Evolutionary conservation across 2,797 vertebrate species (phyloP), one percentile per base, ranked within the genome.

Genomic region (Aplochiton taeniatus): DNA sequence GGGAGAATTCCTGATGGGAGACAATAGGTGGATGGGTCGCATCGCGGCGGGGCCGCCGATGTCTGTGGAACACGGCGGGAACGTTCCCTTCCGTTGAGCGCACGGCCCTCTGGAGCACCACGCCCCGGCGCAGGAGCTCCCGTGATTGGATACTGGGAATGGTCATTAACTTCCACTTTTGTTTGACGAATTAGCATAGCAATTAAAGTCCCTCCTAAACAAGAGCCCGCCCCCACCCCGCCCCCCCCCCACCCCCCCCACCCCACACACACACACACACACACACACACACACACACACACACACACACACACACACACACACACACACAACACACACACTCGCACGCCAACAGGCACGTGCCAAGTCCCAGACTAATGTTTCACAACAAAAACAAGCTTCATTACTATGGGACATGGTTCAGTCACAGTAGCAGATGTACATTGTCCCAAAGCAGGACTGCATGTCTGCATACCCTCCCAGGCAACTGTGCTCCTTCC

Each of bases 291-390:
- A 49, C 47, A 49, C 12, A 13, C 9, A 13, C 9, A 1, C 13
- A 10, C 16, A 17, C 42, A 12, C n/a, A 18, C 58, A 51, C 12
- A 9, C 8, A 31, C 31, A 62, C 55, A 72, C 68, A 66, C 59
- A 76, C 72, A 78, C 71, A 83, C 62, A 68, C 56, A 69, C 50
- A n/a, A 17, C 44, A 31, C 31, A 31, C 16, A 47, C 46, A 11
- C 46, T 4, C 1, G 9, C 46, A 48, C 2, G 8, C 13, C 10
- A 48, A 48, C 10, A 48, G 46, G 8, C 9, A 48, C 2, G 46
- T 14, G 13, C 10, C 9, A 14, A 14, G 46, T 31, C 31, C 31
- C 3, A 31, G 9, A 8, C 46, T 48, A 11, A 48, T 48, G 46
- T 31, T 8, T 8, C 46, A 14, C 10, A 14, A 10, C 13, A 14